phyloP scores from a whole-genome alignment of 2,113 vertebrate species.

The Pogonocichla stellata region DNA sequence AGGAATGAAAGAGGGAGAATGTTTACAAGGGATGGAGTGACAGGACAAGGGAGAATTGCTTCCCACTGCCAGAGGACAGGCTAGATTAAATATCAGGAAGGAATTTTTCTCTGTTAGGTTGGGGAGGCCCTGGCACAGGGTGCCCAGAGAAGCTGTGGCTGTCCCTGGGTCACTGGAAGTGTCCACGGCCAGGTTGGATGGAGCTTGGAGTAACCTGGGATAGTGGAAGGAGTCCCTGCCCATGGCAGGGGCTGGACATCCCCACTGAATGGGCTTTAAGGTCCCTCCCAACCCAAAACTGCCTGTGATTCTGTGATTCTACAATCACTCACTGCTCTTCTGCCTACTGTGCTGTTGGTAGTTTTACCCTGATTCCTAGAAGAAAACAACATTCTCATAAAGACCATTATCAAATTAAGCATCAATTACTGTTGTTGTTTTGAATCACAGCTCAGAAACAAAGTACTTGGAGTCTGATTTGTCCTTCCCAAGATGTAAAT shows the following conservation, averaged over 20 bases:
- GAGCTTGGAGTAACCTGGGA: fast-evolving
- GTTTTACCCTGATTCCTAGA: neutral
- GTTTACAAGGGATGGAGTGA: neutral
- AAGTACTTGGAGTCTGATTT: neutral
- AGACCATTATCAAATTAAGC: neutral
- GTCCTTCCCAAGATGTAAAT: neutral
- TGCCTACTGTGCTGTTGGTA: neutral
- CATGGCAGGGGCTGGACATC: too few species aligned
- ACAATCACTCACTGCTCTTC: fast-evolving
- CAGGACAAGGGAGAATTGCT: neutral
- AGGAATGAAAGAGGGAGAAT: neutral
- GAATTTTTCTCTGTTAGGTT: fast-evolving
- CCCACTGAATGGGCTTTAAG: neutral
- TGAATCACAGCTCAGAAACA: neutral
- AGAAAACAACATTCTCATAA: neutral
- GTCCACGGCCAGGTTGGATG: fast-evolving
- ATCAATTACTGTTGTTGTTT: neutral
- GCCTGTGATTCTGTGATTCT: neutral
- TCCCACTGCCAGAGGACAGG: neutral
- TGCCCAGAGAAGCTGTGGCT: neutral
- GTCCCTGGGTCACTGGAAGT: neutral
- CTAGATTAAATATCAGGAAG: neutral
- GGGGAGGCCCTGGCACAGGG: fast-evolving
- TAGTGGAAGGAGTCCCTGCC: neutral
- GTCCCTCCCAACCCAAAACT: neutral